Base-by-base conservation (phyloP, 1,140 invertebrate genomes). In the Triops longicaudatus region DNA sequence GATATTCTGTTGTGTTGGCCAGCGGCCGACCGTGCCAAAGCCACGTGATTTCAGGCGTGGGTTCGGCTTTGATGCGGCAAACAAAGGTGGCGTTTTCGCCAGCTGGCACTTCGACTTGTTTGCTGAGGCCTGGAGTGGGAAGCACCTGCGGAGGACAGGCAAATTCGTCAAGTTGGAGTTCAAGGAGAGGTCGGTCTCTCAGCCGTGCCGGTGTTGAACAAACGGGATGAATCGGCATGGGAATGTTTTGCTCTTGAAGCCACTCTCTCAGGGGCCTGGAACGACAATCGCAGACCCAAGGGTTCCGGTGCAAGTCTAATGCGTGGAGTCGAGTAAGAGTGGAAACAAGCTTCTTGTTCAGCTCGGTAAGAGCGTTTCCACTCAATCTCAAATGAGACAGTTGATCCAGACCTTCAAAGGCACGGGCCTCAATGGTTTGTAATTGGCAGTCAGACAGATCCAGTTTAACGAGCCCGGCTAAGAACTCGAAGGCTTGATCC, bases 231-330 rank as follows among this genome's bases (percentile, higher is more conserved):
- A 93, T 88, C 0, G 90, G 88, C 75, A 90, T 91, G 6, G 94
- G 92, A 28, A 96, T 88, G 81, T 95, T 96, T 79, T 92, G 89
- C 78, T 91, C 88, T 6, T 90, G 88, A 41, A 97, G 83, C 94
- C 94, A 96, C 79, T 91, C 86, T 81, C 95, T 94, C 76, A 93
- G 88, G 76, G 92, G 90, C 26, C 93, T 85, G 75, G 96, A 82
- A 26, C 91, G 89, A 82, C 94, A 97, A 82, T 97, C 93, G 81
- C 95, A 97, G 41, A 90, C 87, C 94, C 94, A 96, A 0, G 92
- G 93, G 85, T 97, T 97, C 76, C 94, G 92, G 79, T 96, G 93
- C 50, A 97, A 84, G 82, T 94, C 92, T 76, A 96, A 90, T 44
- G 91, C 92, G 81, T 92, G 90, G 6, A 96, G 86, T 27, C 90